A percentile compares a stretch with the other conserved stretches of the same genome.
Conservation (phyloP, 1,140 invertebrate genomes). For the Drosophila ironensis region DNA sequence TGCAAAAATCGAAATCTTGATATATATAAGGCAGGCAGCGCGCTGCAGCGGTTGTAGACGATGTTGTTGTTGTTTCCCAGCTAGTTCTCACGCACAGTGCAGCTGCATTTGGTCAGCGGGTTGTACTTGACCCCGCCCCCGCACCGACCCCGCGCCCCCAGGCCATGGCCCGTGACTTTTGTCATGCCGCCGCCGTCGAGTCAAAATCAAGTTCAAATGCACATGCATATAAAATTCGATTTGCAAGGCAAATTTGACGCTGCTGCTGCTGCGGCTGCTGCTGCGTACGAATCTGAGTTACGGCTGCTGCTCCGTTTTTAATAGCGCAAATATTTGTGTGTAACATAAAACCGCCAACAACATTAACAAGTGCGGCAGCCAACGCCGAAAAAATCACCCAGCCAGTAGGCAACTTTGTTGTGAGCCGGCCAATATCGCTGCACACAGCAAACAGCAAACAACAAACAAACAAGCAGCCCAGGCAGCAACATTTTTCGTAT, state of each 20-base stretch:
- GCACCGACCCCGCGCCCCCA: slow-evolving; percentile 29
- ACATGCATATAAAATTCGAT: slow-evolving; percentile 47
- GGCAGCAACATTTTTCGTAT: slow-evolving; percentile 60
- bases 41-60: slow-evolving; percentile 6
- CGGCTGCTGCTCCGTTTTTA: slow-evolving; percentile 50
- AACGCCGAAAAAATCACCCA: slow-evolving; percentile 22
- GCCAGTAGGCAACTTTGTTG: slow-evolving; percentile 22
- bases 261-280: slow-evolving; percentile 2
- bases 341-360: slow-evolving; percentile 70
- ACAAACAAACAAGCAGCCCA: slow-evolving; percentile 38
- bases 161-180: slow-evolving; percentile 56
- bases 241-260: slow-evolving; percentile 69
- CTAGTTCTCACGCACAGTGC: slow-evolving; percentile 68
- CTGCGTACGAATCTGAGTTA: not conserved
- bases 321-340: slow-evolving; percentile 69
- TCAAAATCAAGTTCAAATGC: slow-evolving; percentile 77
- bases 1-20: slow-evolving; percentile 78
- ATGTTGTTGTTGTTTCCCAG: slow-evolving; percentile 37
- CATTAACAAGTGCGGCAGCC: slow-evolving; percentile 33
- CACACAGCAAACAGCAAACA: slow-evolving; percentile 16
- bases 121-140: slow-evolving; percentile 49
- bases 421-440: slow-evolving; percentile 21
- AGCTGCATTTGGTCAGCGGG: slow-evolving; percentile 70
- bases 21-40: slow-evolving; percentile 67
- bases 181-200: slow-evolving; percentile 54